Evolutionary conservation across 2,888 invertebrate species (phyloP), one percentile per base, ranked within the genome.

Genomic region (Cenopis cana): DNA sequence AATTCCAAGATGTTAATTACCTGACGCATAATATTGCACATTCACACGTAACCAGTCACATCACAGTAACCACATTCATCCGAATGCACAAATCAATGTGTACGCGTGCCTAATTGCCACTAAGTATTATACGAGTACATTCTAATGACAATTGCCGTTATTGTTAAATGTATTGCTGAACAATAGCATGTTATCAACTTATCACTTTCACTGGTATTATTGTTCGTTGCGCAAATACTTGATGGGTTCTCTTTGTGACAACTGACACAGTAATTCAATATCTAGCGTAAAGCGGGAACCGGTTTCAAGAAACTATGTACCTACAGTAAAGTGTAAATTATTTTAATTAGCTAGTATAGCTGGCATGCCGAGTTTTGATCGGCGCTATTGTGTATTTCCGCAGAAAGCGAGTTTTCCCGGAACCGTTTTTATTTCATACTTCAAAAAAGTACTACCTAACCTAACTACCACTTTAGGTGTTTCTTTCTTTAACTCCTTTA

Each of bases 141-240:
- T 9, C 20, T 38, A 41, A 41, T 20, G 20, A 17, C 38, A 59
- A 20, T 59, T 41, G 20, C 14, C 38, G 20, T 59, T 59, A 41
- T 41, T 38, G 59, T 59, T 59, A 36, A 41, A 41, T 59, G 59
- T 4, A 41, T 14, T n/a, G n/a, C 38, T 41, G 59, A 59, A 41
- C 38, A 38, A 24, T 41, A 41, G 20, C 41, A 20, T 57, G 36
- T 36, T 57, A n/a, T n/a, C 14, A 36, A 33, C 12, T 14, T 41
- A n/a, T 46, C 46, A 14, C 20, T 59, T 8, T 20, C 14, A 41
- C 20, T 20, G 36, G 11, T 24, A 24, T n/a, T 36, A 41, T 59
- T 59, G 59, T 59, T 59, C 10, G 38, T 12, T 38, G 18, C 12
- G 20, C 6, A 38, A 41, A 38, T 38, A 36, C 57, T 38, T n/a